A percentile compares a stretch with the other conserved stretches of the same genome.
These are phyloP conservation scores for Hemitrygon akajei DNA, from an alignment of 2,797 vertebrate genomes.

Conservation along the genomic window DNA sequence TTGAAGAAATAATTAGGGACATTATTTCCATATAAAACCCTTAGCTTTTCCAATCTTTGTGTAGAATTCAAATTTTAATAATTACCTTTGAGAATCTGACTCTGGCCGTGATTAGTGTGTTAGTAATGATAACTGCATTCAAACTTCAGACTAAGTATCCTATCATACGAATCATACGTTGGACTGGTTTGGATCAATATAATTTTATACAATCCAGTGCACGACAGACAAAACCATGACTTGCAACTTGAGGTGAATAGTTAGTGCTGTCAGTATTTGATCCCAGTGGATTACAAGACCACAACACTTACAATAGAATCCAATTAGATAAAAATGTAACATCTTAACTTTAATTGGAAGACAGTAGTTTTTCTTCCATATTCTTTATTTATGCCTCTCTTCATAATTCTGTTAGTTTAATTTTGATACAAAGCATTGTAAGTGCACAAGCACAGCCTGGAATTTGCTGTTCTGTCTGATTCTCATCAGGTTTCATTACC, in stretches of 20 bases:
- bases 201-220: neutral
- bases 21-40: too few relatives aligned
- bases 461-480: neutral
- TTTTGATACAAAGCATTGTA: neutral
- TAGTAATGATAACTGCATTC: neutral
- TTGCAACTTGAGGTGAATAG: neutral
- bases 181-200: neutral
- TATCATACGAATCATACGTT: neutral
- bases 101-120: too few relatives aligned
- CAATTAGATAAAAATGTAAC: neutral
- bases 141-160: too few relatives aligned
- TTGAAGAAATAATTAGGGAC: too few relatives aligned
- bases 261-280: neutral
- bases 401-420: neutral
- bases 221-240: neutral
- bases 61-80: too few relatives aligned
- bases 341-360: neutral
- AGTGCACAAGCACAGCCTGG: neutral
- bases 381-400: neutral
- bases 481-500: neutral
- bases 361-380: neutral
- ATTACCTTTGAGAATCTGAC: too few relatives aligned
- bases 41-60: too few relatives aligned
- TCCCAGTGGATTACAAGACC: neutral
- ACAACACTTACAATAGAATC: neutral